Evolutionary conservation across 2,888 invertebrate genomes (phyloP), one percentile per base, ranked within the genome.

Genomic region (Lordiphosa fenestrarum): DNA sequence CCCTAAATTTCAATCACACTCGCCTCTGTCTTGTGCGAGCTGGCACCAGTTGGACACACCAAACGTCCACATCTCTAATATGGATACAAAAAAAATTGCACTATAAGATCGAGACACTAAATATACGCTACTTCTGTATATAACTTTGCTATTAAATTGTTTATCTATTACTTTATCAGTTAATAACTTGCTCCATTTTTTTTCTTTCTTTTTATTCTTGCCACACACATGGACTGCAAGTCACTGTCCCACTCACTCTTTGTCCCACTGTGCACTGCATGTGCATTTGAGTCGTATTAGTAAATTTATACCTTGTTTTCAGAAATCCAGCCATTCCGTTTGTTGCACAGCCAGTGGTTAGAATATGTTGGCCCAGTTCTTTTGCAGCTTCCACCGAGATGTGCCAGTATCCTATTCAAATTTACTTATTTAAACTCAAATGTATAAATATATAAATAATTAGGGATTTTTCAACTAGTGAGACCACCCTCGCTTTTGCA

Each of bases 291-390:
- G 30, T 30, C 30, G 37, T 15, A 19, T 33, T 19, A 12, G 41
- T 5, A 12, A 36, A 35, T 58, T 58, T 30, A 3, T 62, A 88
- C 87, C 88, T 84, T 69, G 78, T 85, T 65, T 74, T 85, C 46
- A 87, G 69, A 60, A 85, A 67, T 58, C 69, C 86, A 61, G 78
- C 82, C 88, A 88, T 88, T 72, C 67, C 44, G 44, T 12, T 33
- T 51, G 46, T 57, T 63, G 57, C 62, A 56, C 60, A 33, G 53
- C 69, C 46, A 37, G 51, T 15, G 15, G 15, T n/a, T 46, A 7
- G 13, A 33, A 37, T 54, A 41, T 23, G 13, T 44, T 36, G 33
- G n/a, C 19, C 23, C 13, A 41, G 5, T 58, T 40, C 39, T 56
- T 47, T 38, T 21, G n/a, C 23, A 3, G n/a, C 10, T 49, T 38